A percentile compares a stretch with the other conserved stretches of the same genome.
phyloP scores from a whole-genome alignment of 2,888 invertebrate genomes.

The Seira sanloemensis region DNA sequence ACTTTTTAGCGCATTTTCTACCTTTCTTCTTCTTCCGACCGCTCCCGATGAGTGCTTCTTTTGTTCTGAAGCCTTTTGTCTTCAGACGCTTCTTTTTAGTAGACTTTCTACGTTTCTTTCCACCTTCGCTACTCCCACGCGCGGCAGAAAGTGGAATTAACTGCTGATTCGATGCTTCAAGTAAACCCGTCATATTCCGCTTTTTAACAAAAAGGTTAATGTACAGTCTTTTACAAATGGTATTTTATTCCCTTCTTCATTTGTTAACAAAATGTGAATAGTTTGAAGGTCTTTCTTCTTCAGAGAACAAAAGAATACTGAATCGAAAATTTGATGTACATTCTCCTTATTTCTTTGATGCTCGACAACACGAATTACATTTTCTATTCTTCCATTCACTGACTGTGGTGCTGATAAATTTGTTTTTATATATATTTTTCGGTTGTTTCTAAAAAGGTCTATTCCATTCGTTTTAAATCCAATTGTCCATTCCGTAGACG shows the following conservation, averaged over 20 bases:
- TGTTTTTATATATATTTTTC: not conserved
- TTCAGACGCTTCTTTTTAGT: not conserved
- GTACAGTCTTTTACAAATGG: not conserved
- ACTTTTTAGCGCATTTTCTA: not conserved
- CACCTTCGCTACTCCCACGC: not conserved
- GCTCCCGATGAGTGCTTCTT: not conserved
- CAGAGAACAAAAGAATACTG: not conserved
- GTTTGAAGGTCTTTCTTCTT: not conserved
- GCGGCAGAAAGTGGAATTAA: not conserved
- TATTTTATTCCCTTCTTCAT: not conserved
- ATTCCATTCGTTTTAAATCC: not conserved
- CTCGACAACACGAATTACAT: not conserved
- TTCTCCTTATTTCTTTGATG: not conserved
- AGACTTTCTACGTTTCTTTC: not conserved
- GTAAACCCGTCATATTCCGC: constrained; percentile 7
- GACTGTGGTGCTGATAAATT: not conserved
- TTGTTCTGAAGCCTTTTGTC: not conserved
- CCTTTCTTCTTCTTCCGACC: not conserved
- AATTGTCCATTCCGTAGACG: not conserved
- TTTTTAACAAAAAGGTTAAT: not conserved
- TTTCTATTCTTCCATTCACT: not conserved
- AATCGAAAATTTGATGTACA: not conserved
- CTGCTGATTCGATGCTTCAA: not conserved
- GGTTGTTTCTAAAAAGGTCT: not conserved
- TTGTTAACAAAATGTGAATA: not conserved